A percentile compares a stretch with the other conserved stretches of the same genome.
phyloP scores from a whole-genome alignment of 2,888 invertebrate genomes.

The Orthonevra nobilis region DNA sequence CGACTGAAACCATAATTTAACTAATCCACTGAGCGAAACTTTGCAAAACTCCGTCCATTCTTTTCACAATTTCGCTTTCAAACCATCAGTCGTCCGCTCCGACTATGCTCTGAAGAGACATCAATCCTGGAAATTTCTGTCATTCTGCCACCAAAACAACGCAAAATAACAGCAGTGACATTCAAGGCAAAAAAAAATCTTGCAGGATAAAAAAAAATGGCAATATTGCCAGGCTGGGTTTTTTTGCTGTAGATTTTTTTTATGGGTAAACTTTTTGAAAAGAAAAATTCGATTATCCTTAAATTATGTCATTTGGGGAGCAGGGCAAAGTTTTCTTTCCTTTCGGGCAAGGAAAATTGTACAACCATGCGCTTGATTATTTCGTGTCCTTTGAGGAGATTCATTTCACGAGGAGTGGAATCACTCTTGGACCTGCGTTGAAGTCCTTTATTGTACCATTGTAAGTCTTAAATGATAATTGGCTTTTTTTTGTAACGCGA shows the following conservation, averaged over 20 bases:
- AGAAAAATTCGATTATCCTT: constrained; percentile 43
- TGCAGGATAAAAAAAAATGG: not conserved
- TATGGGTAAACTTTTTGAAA: constrained; percentile 34
- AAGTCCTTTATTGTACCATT: not conserved
- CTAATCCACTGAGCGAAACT: constrained; percentile 28
- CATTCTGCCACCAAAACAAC: constrained; percentile 19
- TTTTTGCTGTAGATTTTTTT: constrained; percentile 9
- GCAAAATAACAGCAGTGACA: constrained; percentile 22
- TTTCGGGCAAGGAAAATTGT: not conserved
- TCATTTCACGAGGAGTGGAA: not conserved
- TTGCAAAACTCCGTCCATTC: constrained; percentile 13
- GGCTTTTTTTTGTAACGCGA: not conserved
- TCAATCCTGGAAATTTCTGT: constrained; percentile 23
- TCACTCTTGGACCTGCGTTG: constrained; percentile 13
- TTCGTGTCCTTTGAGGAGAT: not conserved
- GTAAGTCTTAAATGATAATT: constrained; percentile 6
- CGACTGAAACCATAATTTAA: constrained; percentile 32
- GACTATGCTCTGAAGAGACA: constrained; percentile 14
- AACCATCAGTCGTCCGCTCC: not conserved
- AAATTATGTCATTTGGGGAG: constrained; percentile 33
- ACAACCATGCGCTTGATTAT: not conserved
- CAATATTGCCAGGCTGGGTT: constrained; percentile 6
- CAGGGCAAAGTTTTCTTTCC: not conserved
- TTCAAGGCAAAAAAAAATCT: not conserved
- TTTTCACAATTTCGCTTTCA: not conserved